These are phyloP conservation scores for Rhagonycha lutea DNA, from an alignment of 2,888 invertebrate species.

Conservation along the genomic window DNA sequence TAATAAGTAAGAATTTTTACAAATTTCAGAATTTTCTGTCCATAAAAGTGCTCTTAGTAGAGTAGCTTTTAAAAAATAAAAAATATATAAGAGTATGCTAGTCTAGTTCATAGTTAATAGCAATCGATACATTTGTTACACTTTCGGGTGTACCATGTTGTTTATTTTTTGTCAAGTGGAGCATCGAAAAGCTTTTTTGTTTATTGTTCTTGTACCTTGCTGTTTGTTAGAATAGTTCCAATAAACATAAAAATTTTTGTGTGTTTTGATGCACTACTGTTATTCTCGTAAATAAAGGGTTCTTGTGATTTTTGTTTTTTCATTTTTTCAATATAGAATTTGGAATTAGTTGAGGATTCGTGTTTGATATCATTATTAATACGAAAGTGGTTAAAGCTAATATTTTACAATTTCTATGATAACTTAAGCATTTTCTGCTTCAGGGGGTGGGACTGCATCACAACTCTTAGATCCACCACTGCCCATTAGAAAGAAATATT, in stretches of 20 bases:
- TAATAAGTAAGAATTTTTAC: constrained; percentile 10
- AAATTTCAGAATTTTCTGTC: constrained; percentile 43
- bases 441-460: too few relatives aligned
- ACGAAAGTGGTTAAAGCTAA: too few relatives aligned
- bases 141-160: constrained; percentile 14
- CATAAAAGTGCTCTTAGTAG: constrained; percentile 55
- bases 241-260: constrained; percentile 3
- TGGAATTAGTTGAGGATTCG: too few relatives aligned
- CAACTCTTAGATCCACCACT: too few relatives aligned
- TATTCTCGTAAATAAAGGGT: constrained; percentile 12
- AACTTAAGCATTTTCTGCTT: too few relatives aligned
- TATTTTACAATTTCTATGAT: too few relatives aligned
- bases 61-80: constrained; percentile 43
- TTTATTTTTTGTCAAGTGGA: constrained; percentile 17
- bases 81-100: constrained; percentile 42
- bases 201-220: constrained; percentile 8
- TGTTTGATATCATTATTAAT: too few relatives aligned
- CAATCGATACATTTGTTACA: constrained; percentile 17
- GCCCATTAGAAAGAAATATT: too few relatives aligned
- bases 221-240: constrained; percentile 12
- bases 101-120: constrained; percentile 34
- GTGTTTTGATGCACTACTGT: constrained; percentile 17
- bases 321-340: too few relatives aligned
- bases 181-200: constrained; percentile 13
- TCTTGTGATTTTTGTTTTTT: constrained; percentile 4